A percentile compares a stretch with the other conserved stretches of the same genome.
Conservation (phyloP, 2,797 vertebrate genomes). For the Myoxocephalus aenaeus region DNA sequence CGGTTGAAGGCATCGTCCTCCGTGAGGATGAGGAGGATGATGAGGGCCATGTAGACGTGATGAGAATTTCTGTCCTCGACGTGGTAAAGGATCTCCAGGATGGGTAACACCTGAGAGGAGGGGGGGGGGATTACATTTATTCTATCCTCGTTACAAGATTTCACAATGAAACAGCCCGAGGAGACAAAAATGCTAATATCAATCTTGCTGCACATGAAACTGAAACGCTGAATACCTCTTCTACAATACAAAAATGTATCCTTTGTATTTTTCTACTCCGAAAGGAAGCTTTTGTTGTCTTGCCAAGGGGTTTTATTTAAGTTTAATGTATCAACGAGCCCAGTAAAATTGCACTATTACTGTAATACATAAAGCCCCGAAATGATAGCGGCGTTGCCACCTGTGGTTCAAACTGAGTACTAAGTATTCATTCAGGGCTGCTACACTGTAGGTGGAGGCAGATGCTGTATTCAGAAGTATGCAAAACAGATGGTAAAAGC, state of each 20-base stretch:
- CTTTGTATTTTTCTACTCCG: background rate
- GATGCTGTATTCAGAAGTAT: conserved; percentile 8
- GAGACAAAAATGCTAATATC: background rate
- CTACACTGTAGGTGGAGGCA: background rate
- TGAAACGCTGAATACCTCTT: conserved; percentile 5
- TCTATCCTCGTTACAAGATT: conserved; percentile 7
- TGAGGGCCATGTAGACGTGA: conserved; percentile 99
- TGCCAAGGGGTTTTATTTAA: background rate
- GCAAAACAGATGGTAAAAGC: conserved; percentile 13
- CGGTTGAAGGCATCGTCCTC: conserved; percentile 98
- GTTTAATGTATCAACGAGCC: background rate
- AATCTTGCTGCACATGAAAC: background rate
- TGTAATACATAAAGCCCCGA: background rate
- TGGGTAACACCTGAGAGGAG: conserved; percentile 91
- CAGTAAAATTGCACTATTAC: background rate
- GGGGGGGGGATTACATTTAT: conserved; percentile 9
- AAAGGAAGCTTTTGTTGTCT: background rate
- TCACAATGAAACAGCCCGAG: background rate
- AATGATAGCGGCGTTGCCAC: background rate
- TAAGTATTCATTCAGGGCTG: background rate
- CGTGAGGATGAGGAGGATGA: conserved; percentile 96
- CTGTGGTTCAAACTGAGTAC: background rate
- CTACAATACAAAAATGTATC: background rate
- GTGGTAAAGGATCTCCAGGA: conserved; percentile 97
- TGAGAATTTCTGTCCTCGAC: conserved; percentile 98